phyloP scores from a whole-genome alignment of 2,113 vertebrate species.

The Vicugna pacos region DNA sequence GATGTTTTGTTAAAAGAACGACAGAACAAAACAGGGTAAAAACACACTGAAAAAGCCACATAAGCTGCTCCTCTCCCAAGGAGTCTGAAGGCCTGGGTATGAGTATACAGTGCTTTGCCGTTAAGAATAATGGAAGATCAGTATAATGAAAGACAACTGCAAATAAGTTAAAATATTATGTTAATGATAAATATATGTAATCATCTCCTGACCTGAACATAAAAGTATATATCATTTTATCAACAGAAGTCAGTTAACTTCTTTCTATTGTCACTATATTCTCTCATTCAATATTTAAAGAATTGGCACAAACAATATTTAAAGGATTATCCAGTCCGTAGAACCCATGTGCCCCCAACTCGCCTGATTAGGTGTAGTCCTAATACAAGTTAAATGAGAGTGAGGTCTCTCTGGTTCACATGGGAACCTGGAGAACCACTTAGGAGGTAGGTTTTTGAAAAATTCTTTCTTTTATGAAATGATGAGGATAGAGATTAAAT shows the following conservation, averaged over 20 bases:
- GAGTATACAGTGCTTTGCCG: slow-evolving; percentile 3
- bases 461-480: background rate
- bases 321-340: background rate
- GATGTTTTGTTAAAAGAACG: slow-evolving; percentile 29
- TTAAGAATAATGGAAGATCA: background rate
- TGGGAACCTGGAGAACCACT: background rate
- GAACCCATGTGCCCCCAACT: too few species aligned
- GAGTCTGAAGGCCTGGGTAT: background rate
- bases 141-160: background rate
- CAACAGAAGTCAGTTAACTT: background rate
- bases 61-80: slow-evolving; percentile 20
- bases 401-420: background rate
- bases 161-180: slow-evolving; percentile 13
- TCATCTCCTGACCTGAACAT: background rate
- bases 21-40: slow-evolving; percentile 9
- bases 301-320: background rate
- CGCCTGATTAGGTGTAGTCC: background rate
- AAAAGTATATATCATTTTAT: background rate
- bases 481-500: background rate
- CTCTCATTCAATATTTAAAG: background rate
- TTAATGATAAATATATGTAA: background rate
- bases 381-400: background rate
- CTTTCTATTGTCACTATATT: background rate
- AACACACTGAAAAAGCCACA: background rate
- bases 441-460: background rate